Conservation (phyloP, 2,888 invertebrate species). For the Clepsis dumicolana region DNA sequence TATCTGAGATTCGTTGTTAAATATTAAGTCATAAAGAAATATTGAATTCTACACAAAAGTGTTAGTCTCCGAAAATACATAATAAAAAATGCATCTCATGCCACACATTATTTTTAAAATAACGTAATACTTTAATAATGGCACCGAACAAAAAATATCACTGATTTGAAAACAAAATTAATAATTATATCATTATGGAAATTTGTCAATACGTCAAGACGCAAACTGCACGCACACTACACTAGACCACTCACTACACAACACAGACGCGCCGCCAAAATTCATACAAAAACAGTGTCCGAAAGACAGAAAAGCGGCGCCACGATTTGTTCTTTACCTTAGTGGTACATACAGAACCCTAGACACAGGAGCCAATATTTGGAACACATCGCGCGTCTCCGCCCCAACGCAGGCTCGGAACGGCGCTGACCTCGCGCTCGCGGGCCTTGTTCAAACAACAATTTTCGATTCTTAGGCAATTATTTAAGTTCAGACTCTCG, state of each 20-base stretch:
- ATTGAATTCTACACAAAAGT: slow-evolving; percentile 61
- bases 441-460: slow-evolving; percentile 68
- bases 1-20: slow-evolving; percentile 80
- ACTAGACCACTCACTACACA: slow-evolving; percentile 31
- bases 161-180: slow-evolving; percentile 60
- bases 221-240: slow-evolving; percentile 64
- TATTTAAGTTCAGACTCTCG: slow-evolving; percentile 70
- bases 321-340: not conserved
- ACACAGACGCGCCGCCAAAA: slow-evolving; percentile 4
- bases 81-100: slow-evolving; percentile 80
- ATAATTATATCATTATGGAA: slow-evolving; percentile 58
- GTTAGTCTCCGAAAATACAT: slow-evolving; percentile 59
- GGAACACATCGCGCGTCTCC: not conserved
- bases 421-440: slow-evolving; percentile 20
- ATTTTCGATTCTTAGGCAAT: slow-evolving; percentile 65
- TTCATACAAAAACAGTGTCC: not conserved
- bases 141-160: slow-evolving; percentile 78
- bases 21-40: slow-evolving; percentile 54
- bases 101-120: slow-evolving; percentile 82
- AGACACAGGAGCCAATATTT: not conserved
- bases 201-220: slow-evolving; percentile 68
- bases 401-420: slow-evolving; percentile 4
- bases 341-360: not conserved
- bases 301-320: not conserved
- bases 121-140: slow-evolving; percentile 83